Evolutionary conservation across 35 echinoderm and acorn worm genomes (phyloP), one percentile per base, ranked within the genome.

Genomic region (Ptychodera flava): DNA sequence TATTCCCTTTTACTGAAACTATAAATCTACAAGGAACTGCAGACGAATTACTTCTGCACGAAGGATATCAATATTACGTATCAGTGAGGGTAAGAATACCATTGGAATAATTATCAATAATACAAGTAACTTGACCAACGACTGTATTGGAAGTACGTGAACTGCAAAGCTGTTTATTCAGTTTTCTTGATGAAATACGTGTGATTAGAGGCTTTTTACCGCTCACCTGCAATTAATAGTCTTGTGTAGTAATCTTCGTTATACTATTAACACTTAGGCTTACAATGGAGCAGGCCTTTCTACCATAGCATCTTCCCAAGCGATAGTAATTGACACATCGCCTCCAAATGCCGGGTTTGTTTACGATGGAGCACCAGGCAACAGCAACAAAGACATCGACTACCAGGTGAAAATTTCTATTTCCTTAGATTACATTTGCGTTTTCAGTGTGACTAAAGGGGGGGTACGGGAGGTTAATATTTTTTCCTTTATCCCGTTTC

Each of bases 11-110:
- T 78, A 82, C 80, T 33, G 6, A 1, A 1, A 82, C 80, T 22
- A 32, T 16, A 2, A 27, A 31, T 33, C 30, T 33, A 33, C 30
- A 34, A 16, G 80, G 30, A 82, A 82, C 34, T 32, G 34, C 80
- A 31, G 34, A 82, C 27, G 32, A 31, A 33, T 30, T 82, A 30
- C 15, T 16, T 28, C 79, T 89, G 31, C 79, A 52, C 0, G 87
- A 89, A 52, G 80, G 87, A 31, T 80, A 89, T 75, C 76, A 78
- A 0, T 89, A 89, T 52, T 89, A 81, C 33, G 53, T 89, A 0
- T 31, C 87, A 0, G 27, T 89, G 1, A 89, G 82, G 87, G 87
- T 89, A 81, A 82, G 1, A 28, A 15, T n/a, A 15, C 75, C 15
- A 77, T n/a, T n/a, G 15, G 15, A 15, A 77, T n/a, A 77, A 15